phyloP scores from a whole-genome alignment of 2,113 vertebrate species.

The Phylloscopus trochilus region DNA sequence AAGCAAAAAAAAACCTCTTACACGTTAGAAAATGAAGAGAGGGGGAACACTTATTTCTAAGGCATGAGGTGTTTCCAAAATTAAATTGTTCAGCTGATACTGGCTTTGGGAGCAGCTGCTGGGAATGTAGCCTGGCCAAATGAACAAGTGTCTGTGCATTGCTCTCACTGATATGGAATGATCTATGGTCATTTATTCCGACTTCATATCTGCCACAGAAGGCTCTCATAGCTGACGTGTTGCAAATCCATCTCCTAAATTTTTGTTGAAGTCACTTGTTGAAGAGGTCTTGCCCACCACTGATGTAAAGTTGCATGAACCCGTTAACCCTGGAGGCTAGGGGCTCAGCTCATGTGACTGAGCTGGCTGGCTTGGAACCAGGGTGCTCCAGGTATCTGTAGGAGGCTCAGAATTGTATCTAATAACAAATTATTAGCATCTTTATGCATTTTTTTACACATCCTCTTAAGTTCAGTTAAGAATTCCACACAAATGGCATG shows the following conservation, averaged over 20 bases:
- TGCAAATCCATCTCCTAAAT: background rate
- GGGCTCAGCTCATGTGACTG: accelerated
- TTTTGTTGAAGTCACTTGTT: background rate
- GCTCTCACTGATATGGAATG: background rate
- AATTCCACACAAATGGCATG: background rate
- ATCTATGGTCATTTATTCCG: background rate
- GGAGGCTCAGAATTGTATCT: background rate
- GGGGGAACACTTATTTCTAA: background rate
- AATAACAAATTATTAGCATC: background rate
- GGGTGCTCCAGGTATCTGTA: background rate
- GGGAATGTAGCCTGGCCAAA: background rate
- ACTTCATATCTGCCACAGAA: background rate
- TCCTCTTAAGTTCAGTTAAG: background rate
- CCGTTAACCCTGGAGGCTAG: background rate
- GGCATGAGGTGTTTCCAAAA: background rate
- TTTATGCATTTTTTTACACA: background rate
- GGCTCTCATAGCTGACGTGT: background rate
- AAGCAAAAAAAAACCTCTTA: background rate
- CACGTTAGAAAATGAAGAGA: background rate
- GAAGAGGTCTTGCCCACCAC: background rate
- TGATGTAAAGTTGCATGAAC: background rate
- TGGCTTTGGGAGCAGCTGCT: background rate
- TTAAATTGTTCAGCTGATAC: background rate
- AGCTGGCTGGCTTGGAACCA: background rate
- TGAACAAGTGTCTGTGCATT: background rate